These are phyloP conservation scores for Nerophis ophidion DNA, from an alignment of 2,113 vertebrate genomes.

Conservation along the genomic window DNA sequence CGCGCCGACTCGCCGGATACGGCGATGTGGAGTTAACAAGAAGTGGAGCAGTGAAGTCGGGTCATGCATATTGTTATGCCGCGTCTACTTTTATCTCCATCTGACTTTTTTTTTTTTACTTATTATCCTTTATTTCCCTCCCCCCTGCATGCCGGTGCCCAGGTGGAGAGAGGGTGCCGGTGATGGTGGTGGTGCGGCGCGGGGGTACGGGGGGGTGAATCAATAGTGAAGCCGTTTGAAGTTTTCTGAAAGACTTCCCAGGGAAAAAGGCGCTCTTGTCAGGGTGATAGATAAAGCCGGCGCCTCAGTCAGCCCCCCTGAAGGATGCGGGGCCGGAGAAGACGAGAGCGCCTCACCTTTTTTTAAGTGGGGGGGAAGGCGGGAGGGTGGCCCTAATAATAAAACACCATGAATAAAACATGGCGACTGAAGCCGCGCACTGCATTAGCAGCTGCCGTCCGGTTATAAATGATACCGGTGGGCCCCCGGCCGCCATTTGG, in stretches of 20 bases:
- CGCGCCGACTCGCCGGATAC: conserved; percentile 24
- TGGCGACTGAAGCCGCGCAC: conserved; percentile 64
- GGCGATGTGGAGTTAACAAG: conserved; percentile 44
- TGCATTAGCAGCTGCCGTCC: conserved; percentile 73
- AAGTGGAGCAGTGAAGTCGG: conserved; percentile 56
- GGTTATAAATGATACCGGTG: conserved; percentile 79
- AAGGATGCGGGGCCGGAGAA: conserved; percentile 60
- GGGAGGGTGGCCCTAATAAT: conserved; percentile 80
- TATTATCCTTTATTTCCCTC: conserved; percentile 43
- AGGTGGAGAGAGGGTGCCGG: conserved; percentile 60
- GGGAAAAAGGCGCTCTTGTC: conserved; percentile 76
- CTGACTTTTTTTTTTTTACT: conserved; percentile 53
- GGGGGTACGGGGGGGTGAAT: conserved; percentile 53
- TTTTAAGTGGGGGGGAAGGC: conserved; percentile 56
- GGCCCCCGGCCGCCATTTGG: conserved; percentile 71
- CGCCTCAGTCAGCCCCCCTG: conserved; percentile 58
- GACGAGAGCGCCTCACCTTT: conserved; percentile 75
- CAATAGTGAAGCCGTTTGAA: conserved; percentile 78
- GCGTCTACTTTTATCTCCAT: conserved; percentile 59
- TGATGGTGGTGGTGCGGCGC: no score
- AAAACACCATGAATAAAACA: conserved; percentile 83
- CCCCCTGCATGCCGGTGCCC: conserved; percentile 66
- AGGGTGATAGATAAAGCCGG: conserved; percentile 78
- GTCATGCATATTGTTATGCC: conserved; percentile 63
- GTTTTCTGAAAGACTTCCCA: conserved; percentile 82